phyloP scores from a whole-genome alignment of 2,888 invertebrate species.

The Drosophila vallismaia region DNA sequence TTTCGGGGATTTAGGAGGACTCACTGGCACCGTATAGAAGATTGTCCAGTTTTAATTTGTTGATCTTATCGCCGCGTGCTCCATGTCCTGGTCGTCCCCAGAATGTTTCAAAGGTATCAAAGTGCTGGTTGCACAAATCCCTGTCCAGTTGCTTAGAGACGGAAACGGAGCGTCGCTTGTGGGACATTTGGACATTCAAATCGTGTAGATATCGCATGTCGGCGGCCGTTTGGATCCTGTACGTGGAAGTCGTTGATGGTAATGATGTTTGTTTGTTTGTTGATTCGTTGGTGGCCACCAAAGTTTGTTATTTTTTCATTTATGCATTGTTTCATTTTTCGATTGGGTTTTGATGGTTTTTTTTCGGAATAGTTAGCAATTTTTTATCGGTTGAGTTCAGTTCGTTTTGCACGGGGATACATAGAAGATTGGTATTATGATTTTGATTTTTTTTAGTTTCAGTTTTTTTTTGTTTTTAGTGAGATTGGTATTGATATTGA shows the following conservation, averaged over 20 bases:
- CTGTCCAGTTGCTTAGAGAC: constrained; percentile 85
- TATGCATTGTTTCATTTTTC: constrained; percentile 27
- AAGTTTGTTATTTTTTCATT: constrained; percentile 30
- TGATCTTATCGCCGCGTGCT: constrained; percentile 79
- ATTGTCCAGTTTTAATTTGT: constrained; percentile 84
- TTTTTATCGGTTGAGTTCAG: constrained; percentile 18
- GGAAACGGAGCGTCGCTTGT: constrained; percentile 84
- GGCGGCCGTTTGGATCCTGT: constrained; percentile 73
- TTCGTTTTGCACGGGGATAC: constrained; percentile 63
- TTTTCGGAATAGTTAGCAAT: constrained; percentile 12
- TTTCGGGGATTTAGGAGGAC: constrained; percentile 64
- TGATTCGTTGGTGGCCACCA: constrained; percentile 40
- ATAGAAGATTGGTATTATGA: constrained; percentile 76
- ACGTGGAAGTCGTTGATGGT: constrained; percentile 35
- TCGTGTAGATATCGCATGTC: constrained; percentile 85
- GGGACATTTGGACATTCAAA: constrained; percentile 85
- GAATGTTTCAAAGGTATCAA: constrained; percentile 90
- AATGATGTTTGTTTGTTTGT: constrained; percentile 23
- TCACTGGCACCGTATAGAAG: constrained; percentile 83
- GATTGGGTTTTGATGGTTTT: constrained; percentile 28
- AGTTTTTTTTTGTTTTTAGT: constrained; percentile 52
- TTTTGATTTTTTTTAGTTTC: constrained; percentile 44
- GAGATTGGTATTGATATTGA: constrained; percentile 56
- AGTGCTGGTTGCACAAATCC: constrained; percentile 88
- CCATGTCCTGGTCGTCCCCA: constrained; percentile 92